These are phyloP conservation scores for Nematolebias whitei DNA, from an alignment of 2,113 vertebrate genomes.

Conservation along the genomic window DNA sequence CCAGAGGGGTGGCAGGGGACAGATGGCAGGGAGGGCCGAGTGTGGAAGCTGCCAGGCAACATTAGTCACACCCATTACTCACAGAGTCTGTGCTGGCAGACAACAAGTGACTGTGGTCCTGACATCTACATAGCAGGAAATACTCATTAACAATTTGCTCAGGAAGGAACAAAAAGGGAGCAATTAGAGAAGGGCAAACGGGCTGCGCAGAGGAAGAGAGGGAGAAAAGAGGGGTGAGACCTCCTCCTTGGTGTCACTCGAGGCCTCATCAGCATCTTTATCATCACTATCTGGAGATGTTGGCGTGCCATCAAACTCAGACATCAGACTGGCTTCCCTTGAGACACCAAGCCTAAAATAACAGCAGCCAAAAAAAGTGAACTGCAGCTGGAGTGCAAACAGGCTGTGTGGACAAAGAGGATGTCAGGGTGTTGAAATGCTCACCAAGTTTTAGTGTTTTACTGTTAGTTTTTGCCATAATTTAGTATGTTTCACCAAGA, in stretches of 20 bases:
- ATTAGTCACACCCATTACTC: constrained; percentile 85
- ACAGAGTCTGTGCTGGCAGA: constrained; percentile 73
- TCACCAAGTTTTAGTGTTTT: constrained; percentile 12
- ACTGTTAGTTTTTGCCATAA: no score
- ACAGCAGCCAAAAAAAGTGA: constrained; percentile 1
- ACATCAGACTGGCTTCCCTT: constrained; percentile 5
- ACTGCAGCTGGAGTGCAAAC: background rate
- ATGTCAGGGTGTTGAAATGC: background rate
- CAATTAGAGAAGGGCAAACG: constrained; percentile 62
- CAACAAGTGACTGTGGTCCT: constrained; percentile 69
- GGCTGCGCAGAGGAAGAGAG: constrained; percentile 38
- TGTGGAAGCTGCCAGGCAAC: constrained; percentile 76
- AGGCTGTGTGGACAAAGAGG: constrained; percentile 1
- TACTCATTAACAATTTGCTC: constrained; percentile 77
- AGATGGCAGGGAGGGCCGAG: constrained; percentile 78
- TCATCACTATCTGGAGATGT: constrained; percentile 15
- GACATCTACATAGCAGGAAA: constrained; percentile 73
- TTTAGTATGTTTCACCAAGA: no score
- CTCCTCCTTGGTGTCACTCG: constrained; percentile 31
- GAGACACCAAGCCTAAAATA: constrained; percentile 21
- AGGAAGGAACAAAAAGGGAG: constrained; percentile 69
- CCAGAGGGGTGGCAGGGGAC: constrained; percentile 79
- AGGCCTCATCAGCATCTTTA: constrained; percentile 22
- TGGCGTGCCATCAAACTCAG: constrained; percentile 16
- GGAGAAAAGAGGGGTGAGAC: constrained; percentile 36